Evolutionary conservation across 1,140 invertebrate genomes (phyloP), one percentile per base, ranked within the genome.

Genomic region (Formica selysi): DNA sequence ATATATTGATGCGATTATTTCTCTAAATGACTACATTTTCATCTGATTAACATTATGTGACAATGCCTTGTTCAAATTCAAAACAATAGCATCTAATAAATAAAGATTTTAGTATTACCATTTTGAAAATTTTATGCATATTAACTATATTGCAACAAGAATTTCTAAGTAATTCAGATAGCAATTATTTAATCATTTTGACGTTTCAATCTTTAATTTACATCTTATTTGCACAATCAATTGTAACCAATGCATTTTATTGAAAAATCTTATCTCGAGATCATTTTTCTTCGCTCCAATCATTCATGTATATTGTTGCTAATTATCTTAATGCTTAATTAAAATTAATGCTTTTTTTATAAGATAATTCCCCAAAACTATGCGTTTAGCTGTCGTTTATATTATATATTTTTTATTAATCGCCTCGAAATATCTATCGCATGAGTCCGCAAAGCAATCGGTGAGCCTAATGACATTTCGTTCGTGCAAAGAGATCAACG

Each of bases 401-500:
- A 29, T 22, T 8, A 10, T 29, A 26, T 4, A 59, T 32, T 19
- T 83, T 74, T 22, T 36, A 36, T 32, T 36, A 51, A 32, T 78
- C 11, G 19, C 3, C 10, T 65, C 6, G 0, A 36, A 62, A 65
- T 65, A 78, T 32, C 29, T 26, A 59, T 62, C 19, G 13, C 1
- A 22, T 10, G 36, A 19, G 11, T 4, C 11, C 7, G 29, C 11
- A 5, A 62, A 62, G 16, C 41, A 2, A 29, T 8, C 38, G 13
- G 73, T 83, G 89, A 76, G 90, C 90, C 91, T 93, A 93, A 93
- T 91, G 89, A 90, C 91, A 90, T 68, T 54, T 79, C 41, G 44
- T 51, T 38, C 88, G 91, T 91, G 90, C 93, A 94, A 93, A 92
- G 92, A 92, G 93, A 94, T 90, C 87, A 74, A 91, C 90, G 85